Evolutionary conservation across 2,888 invertebrate species (phyloP), one percentile per base, ranked within the genome.

Genomic region (Callyntrura guangdongensis): DNA sequence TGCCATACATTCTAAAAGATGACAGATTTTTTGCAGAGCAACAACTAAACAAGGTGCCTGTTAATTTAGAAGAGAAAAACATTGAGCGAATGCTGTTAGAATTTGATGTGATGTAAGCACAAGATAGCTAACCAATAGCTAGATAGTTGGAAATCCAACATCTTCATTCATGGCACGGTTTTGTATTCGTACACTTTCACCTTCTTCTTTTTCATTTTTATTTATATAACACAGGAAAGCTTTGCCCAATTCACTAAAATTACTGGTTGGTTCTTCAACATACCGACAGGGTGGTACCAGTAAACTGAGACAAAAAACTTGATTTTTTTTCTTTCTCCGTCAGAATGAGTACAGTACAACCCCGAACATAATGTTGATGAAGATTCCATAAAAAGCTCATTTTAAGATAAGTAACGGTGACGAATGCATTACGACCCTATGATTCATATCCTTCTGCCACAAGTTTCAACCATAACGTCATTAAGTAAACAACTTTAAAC

Each of bases 1-100:
- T 84, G 45, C 61, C 89, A 89, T 56, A 83, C 74, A 89, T 89
- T 89, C 47, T 79, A 49, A 12, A 77, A 77, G 83, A 64, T 89
- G 89, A 89, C 84, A 89, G 89, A 89, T 89, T 84, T 89, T 89
- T 77, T 89, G 72, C 84, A 84, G 84, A 61, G 64, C 25, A 27
- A 11, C 56, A 49, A 25, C 61, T 53, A 87, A 25, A 64, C 87
- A 85, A 85, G 67, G 56, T 69, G 69, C 45, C 56, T 79, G 56
- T 56, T 79, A 27, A 79, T 74, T 74, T 74, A 45, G 27, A 74
- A 74, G 5, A 36, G 36, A 36, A 6, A n/a, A 74, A 47, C 74
- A 56, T 56, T 56, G 56, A 27, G 69, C 25, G 36, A 12, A 67
- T 2, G 25, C 67, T 36, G 36, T 36, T 36, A 36, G 2, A 36